Evolutionary conservation across 2,888 invertebrate species (phyloP).

Genomic region (Drosophila planitibia): DNA sequence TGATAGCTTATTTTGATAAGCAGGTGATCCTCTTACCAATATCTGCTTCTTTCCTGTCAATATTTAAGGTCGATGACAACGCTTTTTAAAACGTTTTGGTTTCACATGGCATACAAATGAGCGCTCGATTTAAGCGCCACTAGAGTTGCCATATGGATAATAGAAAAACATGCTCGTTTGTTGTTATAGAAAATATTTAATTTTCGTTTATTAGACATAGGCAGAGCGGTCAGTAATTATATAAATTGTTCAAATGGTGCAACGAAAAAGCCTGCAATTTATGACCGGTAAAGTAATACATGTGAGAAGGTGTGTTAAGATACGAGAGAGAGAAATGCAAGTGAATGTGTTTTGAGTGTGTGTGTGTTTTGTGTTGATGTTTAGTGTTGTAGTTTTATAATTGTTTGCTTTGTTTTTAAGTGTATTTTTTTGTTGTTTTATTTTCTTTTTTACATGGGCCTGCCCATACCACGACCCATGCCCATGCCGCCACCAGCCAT

Average conservation of each 20-base stretch:
- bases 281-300: slow-evolving; percentile 67
- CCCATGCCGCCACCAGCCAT: slow-evolving; percentile 85
- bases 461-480: slow-evolving; percentile 90
- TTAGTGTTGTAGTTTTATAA: slow-evolving; percentile 36
- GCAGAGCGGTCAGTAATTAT: slow-evolving; percentile 60
- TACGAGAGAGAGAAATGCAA: slow-evolving; percentile 54
- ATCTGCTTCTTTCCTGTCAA: not conserved
- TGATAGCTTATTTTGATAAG: not conserved
- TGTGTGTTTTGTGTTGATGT: slow-evolving; percentile 45
- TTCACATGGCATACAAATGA: no score
- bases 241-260: slow-evolving; percentile 54
- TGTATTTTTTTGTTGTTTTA: slow-evolving; percentile 26
- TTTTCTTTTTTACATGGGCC: slow-evolving; percentile 87
- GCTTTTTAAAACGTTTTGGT: not conserved
- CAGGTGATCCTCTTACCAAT: not conserved
- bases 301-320: slow-evolving; percentile 59
- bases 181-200: slow-evolving; percentile 54
- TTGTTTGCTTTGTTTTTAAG: slow-evolving; percentile 16
- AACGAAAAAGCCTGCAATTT: slow-evolving; percentile 42
- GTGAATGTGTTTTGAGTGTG: slow-evolving; percentile 46
- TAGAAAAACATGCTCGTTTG: not conserved
- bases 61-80: not conserved
- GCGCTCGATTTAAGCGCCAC: not conserved
- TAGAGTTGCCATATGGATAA: slow-evolving; percentile 1
- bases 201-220: slow-evolving; percentile 62